Conservation (phyloP, 1,140 invertebrate species). For the Zaprionus davidi region DNA sequence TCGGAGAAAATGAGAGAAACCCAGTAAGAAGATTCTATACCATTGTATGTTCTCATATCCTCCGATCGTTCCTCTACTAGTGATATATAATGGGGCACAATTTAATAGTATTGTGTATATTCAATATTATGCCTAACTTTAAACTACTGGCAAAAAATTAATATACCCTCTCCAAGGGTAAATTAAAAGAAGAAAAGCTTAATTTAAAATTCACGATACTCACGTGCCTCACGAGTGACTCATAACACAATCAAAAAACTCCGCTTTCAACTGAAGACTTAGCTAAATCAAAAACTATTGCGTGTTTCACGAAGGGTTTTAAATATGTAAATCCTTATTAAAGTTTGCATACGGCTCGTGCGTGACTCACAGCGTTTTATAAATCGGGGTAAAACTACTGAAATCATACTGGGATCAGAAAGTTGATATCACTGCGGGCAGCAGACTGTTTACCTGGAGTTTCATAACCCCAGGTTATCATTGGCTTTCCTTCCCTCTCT, state of each 20-base stretch:
- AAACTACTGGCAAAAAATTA: too few species aligned
- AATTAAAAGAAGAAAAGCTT: background rate
- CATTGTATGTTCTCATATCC: too few species aligned
- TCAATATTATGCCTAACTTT: too few species aligned
- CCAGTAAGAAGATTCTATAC: too few species aligned
- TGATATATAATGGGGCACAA: too few species aligned
- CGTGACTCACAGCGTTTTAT: constrained; percentile 27
- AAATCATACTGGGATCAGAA: background rate
- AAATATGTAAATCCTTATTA: constrained; percentile 43
- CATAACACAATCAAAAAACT: constrained; percentile 4
- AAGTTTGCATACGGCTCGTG: constrained; percentile 12
- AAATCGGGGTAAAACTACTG: background rate
- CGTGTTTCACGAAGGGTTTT: constrained; percentile 42
- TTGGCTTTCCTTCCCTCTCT: background rate
- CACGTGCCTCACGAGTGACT: background rate
- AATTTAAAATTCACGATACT: too few species aligned
- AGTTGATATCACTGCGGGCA: background rate
- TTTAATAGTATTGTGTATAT: too few species aligned
- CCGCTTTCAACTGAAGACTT: background rate
- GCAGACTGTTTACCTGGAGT: background rate
- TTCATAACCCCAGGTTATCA: background rate
- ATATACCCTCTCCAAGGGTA: too few species aligned
- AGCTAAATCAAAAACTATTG: constrained; percentile 13
- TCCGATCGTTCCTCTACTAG: too few species aligned
- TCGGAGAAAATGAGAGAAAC: too few species aligned